phyloP scores from a whole-genome alignment of 30 jellyfish, hydroid and myxozoan species.

The Turritopsis rubra region DNA sequence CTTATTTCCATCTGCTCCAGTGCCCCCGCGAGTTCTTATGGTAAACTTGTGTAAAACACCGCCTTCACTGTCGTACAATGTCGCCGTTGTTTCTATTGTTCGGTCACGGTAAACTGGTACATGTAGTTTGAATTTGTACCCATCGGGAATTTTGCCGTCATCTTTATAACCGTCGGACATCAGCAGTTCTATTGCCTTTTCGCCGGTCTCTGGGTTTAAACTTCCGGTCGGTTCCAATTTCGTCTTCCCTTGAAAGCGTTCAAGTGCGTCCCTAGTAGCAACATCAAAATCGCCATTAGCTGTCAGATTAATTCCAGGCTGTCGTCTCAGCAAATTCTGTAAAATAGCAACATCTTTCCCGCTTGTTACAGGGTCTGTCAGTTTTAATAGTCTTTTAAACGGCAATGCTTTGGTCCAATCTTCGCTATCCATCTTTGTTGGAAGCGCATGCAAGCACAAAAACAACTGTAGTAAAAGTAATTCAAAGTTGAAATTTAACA shows the following conservation, averaged over 20 bases:
- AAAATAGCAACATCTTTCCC: conserved; percentile 69
- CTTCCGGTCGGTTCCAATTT: conserved; percentile 42
- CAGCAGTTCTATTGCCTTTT: conserved; percentile 26
- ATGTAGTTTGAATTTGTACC: conserved; percentile 53
- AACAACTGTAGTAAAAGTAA: neutral
- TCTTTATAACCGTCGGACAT: conserved; percentile 69
- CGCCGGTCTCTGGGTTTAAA: conserved; percentile 45
- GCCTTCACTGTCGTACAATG: conserved; percentile 38
- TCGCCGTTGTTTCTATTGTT: conserved; percentile 52
- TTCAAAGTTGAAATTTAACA: neutral
- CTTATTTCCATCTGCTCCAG: conserved; percentile 27
- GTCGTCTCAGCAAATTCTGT: conserved; percentile 58
- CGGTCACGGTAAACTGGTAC: conserved; percentile 78
- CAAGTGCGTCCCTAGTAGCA: conserved; percentile 46
- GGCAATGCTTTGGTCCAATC: conserved; percentile 38
- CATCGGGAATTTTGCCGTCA: conserved; percentile 53
- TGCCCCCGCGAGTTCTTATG: conserved; percentile 63
- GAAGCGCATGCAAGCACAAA: neutral
- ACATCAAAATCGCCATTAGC: conserved; percentile 46
- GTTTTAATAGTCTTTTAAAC: conserved; percentile 33
- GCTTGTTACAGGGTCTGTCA: conserved; percentile 36
- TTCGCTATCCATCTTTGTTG: neutral
- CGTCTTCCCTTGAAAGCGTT: conserved; percentile 27
- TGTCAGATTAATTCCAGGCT: neutral
- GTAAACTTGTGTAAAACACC: conserved; percentile 42